Evolutionary conservation across 2,888 invertebrate genomes (phyloP).

Genomic region (Trachelus troglodyta): DNA sequence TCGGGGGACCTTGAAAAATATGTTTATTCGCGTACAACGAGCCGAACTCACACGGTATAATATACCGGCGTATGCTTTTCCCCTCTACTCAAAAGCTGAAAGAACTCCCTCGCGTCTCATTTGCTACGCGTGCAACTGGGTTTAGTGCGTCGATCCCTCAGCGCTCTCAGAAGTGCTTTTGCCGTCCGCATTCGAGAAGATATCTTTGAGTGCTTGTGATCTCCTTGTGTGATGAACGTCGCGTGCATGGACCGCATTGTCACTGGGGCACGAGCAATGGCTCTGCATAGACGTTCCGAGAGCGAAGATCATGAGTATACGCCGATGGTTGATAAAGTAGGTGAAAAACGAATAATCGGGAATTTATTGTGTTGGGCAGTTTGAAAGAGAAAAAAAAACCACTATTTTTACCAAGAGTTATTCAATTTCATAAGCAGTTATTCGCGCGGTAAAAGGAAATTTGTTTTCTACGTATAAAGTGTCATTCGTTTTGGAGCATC

Average conservation of each 20-base stretch:
- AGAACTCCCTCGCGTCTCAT: conserved; percentile 2
- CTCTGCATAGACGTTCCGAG: conserved; percentile 8
- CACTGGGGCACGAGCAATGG: conserved; percentile 7
- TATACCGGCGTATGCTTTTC: conserved; percentile 2
- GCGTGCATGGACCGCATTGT: conserved; percentile 16
- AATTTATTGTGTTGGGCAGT: background rate
- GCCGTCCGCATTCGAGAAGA: background rate
- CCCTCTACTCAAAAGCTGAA: conserved; percentile 9
- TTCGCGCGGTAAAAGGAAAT: background rate
- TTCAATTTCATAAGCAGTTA: background rate
- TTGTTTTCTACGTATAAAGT: background rate
- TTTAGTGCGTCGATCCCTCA: background rate
- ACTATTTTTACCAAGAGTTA: background rate
- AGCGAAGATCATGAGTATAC: conserved; percentile 12
- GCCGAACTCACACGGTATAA: background rate
- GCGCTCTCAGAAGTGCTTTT: conserved; percentile 3
- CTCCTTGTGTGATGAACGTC: conserved; percentile 14
- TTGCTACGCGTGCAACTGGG: background rate
- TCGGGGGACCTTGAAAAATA: background rate
- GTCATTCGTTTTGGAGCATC: background rate
- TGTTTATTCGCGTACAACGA: background rate
- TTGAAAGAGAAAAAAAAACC: background rate
- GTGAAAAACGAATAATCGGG: background rate
- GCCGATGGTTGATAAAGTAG: conserved; percentile 19
- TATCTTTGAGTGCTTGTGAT: background rate